Conservation (phyloP, 2,888 invertebrate species). For the Flabesymbios commensalis region DNA sequence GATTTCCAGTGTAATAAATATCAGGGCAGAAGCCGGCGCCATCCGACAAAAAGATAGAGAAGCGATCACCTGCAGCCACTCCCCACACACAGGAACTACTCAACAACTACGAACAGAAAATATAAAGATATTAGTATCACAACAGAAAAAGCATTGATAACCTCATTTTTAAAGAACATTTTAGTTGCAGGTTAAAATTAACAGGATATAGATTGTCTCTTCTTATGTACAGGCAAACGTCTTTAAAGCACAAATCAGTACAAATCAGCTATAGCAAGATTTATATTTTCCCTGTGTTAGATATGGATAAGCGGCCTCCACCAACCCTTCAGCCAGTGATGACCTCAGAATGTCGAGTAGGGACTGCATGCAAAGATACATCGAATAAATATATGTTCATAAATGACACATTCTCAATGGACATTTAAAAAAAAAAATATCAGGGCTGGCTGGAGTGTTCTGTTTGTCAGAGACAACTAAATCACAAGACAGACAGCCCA, state of each 20-base stretch:
- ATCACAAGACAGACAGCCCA: too few species aligned
- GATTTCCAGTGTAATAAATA: constrained; percentile 74
- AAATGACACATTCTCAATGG: too few species aligned
- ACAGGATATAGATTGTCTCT: constrained; percentile 72
- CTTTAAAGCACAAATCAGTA: not conserved
- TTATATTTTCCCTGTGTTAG: too few species aligned
- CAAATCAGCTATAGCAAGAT: not conserved
- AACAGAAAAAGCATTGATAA: not conserved
- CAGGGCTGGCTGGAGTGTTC: too few species aligned
- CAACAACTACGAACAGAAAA: not conserved
- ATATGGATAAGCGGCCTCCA: too few species aligned
- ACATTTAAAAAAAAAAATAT: too few species aligned
- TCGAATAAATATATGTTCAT: too few species aligned
- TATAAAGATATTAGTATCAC: not conserved
- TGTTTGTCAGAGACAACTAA: too few species aligned
- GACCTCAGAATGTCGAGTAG: too few species aligned
- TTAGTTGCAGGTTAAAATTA: not conserved
- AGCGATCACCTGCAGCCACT: constrained; percentile 70
- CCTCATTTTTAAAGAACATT: not conserved
- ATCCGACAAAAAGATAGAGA: constrained; percentile 72
- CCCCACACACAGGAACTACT: constrained; percentile 61
- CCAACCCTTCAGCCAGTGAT: too few species aligned
- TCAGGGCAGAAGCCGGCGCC: constrained; percentile 65
- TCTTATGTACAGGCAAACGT: constrained; percentile 79
- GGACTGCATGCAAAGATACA: too few species aligned